Evolutionary conservation across 2,113 vertebrate genomes (phyloP), one percentile per base, ranked within the genome.

Genomic region (Herpetotheres cachinnans): DNA sequence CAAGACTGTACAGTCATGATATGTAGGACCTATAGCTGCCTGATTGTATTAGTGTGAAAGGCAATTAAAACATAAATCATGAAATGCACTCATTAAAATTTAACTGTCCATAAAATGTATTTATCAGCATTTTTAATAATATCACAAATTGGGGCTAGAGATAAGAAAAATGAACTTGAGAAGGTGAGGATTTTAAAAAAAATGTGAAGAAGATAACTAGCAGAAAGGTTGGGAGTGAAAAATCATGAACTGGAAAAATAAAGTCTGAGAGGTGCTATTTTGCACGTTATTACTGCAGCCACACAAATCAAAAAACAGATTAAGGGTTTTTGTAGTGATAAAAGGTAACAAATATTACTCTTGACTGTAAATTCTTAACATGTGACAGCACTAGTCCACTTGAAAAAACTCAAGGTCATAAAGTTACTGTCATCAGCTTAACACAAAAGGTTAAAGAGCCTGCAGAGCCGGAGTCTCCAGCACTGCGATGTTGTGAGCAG

Each of bases 151-250:
- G 4, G 40, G 22, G 19, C 17, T 80, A n/a, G 22, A 93, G 14
- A 71, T n/a, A 69, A 11, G 56, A 94, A 82, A 95, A 93, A 95
- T 78, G 34, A 95, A 80, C 44, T 67, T 87, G 42, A 89, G 58
- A 96, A 86, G 17, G 65, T 79, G 46, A 95, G 40, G 38, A 80
- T 94, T 96, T 65, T 62, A 71, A 90, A 93, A 67, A 65, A 47
- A 40, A 25, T 13, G 22, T 50, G 16, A 86, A 93, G 14, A 78
- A 50, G 44, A 25, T 91, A 83, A 80, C 26, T 74, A 90, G 16
- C 46, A 82, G 84, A 77, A 86, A 16, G 36, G 16, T 21, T 96
- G 29, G 38, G 55, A 82, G 21, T 74, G 38, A 84, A 89, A 83
- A 92, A 26, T n/a, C 36, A 24, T 72, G 61, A 91, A 87, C 34